Evolutionary conservation across 2,888 invertebrate genomes (phyloP), one percentile per base, ranked within the genome.

Genomic region (Lasioglossum oenotherae): DNA sequence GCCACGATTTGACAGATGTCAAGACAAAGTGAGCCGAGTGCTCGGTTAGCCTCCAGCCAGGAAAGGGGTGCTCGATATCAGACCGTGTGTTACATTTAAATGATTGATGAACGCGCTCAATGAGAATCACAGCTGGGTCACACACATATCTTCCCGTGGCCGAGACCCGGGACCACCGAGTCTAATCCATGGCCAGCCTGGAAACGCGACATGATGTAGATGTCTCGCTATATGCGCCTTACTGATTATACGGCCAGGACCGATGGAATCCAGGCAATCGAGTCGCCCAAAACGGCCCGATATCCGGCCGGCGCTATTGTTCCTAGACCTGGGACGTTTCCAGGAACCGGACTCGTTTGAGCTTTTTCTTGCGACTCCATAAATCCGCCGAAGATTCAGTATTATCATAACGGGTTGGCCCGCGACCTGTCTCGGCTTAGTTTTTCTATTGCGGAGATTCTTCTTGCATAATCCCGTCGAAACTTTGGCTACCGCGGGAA

Each of bases 31-130:
- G 92, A 92, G 88, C 91, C 84, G 88, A 84, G 87, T 75, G 83
- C 80, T 87, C 82, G 87, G 79, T 82, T 78, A 85, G 88, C 82
- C 88, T 82, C 64, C 82, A 86, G 86, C 81, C 82, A 73, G 87
- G 85, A 90, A 91, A 89, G 90, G 92, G 90, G 87, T 90, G 88
- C 87, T 80, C 84, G 90, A 89, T 90, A 92, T 89, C 88, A 83
- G 87, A 46, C 87, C 90, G 89, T 90, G 92, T 91, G 93, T 92
- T 93, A 93, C 92, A 93, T 94, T 94, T 93, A 92, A 92, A 94
- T 95, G 94, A 95, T 95, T 94, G 94, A 94, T 95, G 94, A 94
- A 92, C 91, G 92, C 92, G 92, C 92, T 90, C 92, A 92, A 94
- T 93, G 94, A 93, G 92, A 92, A 93, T 94, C 94, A 89, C 94